Evolutionary conservation across 2,797 vertebrate genomes (phyloP), one percentile per base, ranked within the genome.

Genomic region (Phataginus tetradactyla): DNA sequence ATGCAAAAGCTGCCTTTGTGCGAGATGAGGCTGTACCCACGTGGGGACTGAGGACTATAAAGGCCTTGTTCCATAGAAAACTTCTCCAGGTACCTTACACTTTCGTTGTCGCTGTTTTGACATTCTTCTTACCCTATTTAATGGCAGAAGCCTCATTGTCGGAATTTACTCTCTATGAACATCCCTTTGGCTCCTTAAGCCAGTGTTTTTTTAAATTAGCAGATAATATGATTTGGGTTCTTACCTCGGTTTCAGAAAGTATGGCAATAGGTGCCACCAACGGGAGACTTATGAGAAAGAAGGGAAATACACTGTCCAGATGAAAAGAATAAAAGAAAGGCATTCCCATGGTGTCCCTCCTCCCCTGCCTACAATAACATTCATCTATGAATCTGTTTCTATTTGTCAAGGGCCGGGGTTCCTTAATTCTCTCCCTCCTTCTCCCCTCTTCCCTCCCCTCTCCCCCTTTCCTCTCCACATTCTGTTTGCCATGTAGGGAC

Each of bases 341-440:
- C 64, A 17, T 42, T 64, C 4, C 53, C 0, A 1, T 8, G 39
- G 59, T 6, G 4, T 53, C 21, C 12, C 2, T 21, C 10, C 34
- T 61, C 20, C 27, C 45, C 3, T 55, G 12, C 4, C 13, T 55
- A 55, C 12, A 42, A 13, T 61, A 39, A 29, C 34, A 1, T 45
- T 74, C 11, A n/a, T 13, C 37, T 63, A 29, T n/a, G 45, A 45
- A 13, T 72, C 3, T 49, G 25, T 93, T 93, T 88, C 57, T 88
- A 0, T 53, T 34, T 21, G 49, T 80, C 3, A 4, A 2, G 12
- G 9, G 32, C 25, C 10, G 2, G 12, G n/a, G 1, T 5, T 29
- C 4, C 21, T 88, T 72, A 21, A 10, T 63, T 7, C 39, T 53
- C 5, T 39, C 25, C 3, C 55, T 63, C 17, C 59, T 29, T 37